A percentile compares a stretch with the other conserved stretches of the same genome.
Conservation (phyloP, 1,140 invertebrate species). For the Drosophila cardini region DNA sequence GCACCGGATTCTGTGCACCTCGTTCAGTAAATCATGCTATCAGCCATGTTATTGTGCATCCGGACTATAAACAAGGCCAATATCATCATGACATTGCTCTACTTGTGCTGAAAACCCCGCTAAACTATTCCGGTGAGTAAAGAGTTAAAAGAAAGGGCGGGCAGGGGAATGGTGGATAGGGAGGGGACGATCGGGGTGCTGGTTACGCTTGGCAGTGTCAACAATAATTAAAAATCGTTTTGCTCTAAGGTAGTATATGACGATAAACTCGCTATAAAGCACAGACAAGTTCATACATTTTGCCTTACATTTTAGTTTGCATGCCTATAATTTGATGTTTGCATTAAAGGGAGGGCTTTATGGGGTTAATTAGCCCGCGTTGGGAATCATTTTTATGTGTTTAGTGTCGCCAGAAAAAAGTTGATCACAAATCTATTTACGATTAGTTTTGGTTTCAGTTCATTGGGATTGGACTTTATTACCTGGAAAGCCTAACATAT, state of each 20-base stretch:
- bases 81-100: slow-evolving; percentile 89
- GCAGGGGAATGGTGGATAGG: neutral
- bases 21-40: slow-evolving; percentile 88
- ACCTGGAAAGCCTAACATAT: too few species aligned
- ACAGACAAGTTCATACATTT: slow-evolving; percentile 71
- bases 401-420: slow-evolving; percentile 64
- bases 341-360: neutral
- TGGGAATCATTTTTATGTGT: slow-evolving; percentile 48
- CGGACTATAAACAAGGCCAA: slow-evolving; percentile 88
- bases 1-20: slow-evolving; percentile 88
- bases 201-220: slow-evolving; percentile 70
- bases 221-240: slow-evolving; percentile 81
- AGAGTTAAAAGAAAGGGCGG: neutral
- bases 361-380: slow-evolving; percentile 43
- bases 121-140: slow-evolving; percentile 88
- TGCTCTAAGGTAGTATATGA: slow-evolving; percentile 59
- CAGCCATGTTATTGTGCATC: slow-evolving; percentile 89
- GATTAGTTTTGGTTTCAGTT: slow-evolving; percentile 41
- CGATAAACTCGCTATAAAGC: slow-evolving; percentile 31
- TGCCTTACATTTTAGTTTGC: slow-evolving; percentile 39
- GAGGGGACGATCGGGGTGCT: neutral
- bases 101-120: slow-evolving; percentile 87
- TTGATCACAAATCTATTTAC: slow-evolving; percentile 20
- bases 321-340: slow-evolving; percentile 72
- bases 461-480: slow-evolving; percentile 54